These are phyloP conservation scores for Falco novaeseelandiae DNA, from an alignment of 2,797 vertebrate genomes.

Conservation along the genomic window DNA sequence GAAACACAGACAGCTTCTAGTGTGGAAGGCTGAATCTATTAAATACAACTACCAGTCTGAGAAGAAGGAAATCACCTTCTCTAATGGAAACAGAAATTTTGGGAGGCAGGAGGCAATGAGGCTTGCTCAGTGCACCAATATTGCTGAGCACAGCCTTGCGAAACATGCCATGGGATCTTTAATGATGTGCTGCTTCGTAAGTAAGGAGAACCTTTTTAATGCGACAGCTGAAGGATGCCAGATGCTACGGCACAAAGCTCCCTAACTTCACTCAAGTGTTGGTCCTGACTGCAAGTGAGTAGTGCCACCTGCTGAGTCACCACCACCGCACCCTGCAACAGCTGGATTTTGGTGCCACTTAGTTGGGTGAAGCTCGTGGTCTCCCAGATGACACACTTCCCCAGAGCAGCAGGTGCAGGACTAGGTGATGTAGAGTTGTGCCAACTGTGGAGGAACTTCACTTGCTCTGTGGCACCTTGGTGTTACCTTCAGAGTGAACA, in stretches of 20 bases:
- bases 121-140: neutral
- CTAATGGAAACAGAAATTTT: neutral
- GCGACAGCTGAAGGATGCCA: neutral
- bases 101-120: neutral
- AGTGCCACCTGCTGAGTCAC: conserved; percentile 47
- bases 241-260: neutral
- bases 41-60: neutral
- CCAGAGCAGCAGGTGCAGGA: neutral
- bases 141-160: neutral
- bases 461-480: neutral
- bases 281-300: neutral
- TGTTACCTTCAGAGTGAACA: neutral
- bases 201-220: neutral
- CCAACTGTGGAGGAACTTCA: neutral
- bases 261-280: neutral
- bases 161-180: neutral
- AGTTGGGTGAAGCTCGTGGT: neutral
- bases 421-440: neutral
- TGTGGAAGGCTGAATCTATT: neutral
- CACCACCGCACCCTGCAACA: neutral
- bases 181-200: neutral
- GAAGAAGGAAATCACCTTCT: neutral
- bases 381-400: neutral
- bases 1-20: neutral
- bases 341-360: neutral